Evolutionary conservation across 2,113 vertebrate species (phyloP).

Genomic region (Porphyrio hochstetteri): DNA sequence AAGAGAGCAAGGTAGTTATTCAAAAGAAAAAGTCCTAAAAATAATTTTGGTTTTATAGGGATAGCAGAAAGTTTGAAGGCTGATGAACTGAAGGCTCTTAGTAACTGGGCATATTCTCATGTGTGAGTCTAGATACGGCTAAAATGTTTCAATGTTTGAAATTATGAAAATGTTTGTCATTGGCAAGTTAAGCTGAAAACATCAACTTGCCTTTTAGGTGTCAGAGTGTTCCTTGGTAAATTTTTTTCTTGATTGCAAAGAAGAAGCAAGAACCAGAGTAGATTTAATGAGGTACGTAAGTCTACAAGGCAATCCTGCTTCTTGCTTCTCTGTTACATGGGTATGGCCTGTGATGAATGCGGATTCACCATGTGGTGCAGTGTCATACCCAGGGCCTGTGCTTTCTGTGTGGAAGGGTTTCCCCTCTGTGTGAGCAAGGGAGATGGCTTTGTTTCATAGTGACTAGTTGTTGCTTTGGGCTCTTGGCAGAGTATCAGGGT

Average conservation of each 20-base stretch:
- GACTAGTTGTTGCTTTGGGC: background rate
- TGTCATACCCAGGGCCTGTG: background rate
- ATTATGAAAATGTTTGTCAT: background rate
- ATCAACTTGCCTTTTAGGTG: background rate
- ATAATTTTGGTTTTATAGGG: background rate
- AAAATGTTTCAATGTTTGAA: background rate
- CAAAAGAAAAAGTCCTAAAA: background rate
- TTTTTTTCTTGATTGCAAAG: background rate
- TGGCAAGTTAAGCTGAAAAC: background rate
- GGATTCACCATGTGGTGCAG: background rate
- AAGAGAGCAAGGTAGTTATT: background rate
- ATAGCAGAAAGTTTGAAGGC: background rate
- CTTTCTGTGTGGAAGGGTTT: background rate
- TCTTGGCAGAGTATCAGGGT: background rate
- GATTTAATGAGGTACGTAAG: background rate
- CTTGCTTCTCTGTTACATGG: accelerated
- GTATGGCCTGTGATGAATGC: background rate
- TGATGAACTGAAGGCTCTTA: background rate
- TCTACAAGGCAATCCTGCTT: background rate
- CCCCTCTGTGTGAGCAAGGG: background rate
- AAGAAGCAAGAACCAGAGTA: background rate
- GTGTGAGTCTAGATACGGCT: background rate
- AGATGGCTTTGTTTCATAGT: background rate
- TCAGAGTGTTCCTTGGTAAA: background rate
- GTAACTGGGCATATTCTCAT: background rate